Evolutionary conservation across 1,140 invertebrate genomes (phyloP).

Genomic region (Brachionus angularis): DNA sequence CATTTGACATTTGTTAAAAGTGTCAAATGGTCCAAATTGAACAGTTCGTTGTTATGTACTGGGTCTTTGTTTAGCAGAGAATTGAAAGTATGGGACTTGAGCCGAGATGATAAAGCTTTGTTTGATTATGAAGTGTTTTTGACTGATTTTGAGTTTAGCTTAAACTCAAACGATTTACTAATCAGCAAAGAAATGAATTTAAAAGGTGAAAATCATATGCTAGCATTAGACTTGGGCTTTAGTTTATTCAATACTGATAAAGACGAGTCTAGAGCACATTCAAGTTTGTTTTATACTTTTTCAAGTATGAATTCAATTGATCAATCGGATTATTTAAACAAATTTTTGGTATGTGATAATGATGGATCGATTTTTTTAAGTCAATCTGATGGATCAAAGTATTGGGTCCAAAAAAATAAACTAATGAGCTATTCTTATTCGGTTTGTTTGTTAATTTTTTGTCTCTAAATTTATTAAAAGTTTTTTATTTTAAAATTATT

Average conservation of each 20-base stretch:
- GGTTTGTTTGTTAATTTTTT: background rate
- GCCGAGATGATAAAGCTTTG: background rate
- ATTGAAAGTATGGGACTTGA: slow-evolving; percentile 38
- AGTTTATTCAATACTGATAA: slow-evolving; percentile 39
- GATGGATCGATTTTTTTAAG: slow-evolving; percentile 27
- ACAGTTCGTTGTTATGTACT: background rate
- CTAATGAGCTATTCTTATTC: slow-evolving; percentile 29
- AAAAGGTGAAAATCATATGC: slow-evolving; percentile 35
- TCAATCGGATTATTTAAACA: slow-evolving; percentile 40
- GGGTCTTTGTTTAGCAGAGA: slow-evolving; percentile 22
- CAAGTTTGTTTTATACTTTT: slow-evolving; percentile 10
- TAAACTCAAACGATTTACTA: slow-evolving; percentile 18
- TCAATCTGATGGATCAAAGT: slow-evolving; percentile 18
- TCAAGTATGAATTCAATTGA: slow-evolving; percentile 18
- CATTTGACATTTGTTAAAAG: slow-evolving; percentile 39
- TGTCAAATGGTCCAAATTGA: slow-evolving; percentile 30
- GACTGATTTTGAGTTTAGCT: slow-evolving; percentile 24
- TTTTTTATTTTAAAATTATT: background rate
- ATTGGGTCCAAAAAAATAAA: slow-evolving; percentile 42
- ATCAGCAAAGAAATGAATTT: slow-evolving; percentile 33
- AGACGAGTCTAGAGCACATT: slow-evolving; percentile 34
- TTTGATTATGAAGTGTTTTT: slow-evolving; percentile 12
- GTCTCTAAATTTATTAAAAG: background rate
- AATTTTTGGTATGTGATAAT: slow-evolving; percentile 40
- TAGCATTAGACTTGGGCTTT: slow-evolving; percentile 21